phyloP scores from a whole-genome alignment of 2,797 vertebrate species.

The Furcifer pardalis region DNA sequence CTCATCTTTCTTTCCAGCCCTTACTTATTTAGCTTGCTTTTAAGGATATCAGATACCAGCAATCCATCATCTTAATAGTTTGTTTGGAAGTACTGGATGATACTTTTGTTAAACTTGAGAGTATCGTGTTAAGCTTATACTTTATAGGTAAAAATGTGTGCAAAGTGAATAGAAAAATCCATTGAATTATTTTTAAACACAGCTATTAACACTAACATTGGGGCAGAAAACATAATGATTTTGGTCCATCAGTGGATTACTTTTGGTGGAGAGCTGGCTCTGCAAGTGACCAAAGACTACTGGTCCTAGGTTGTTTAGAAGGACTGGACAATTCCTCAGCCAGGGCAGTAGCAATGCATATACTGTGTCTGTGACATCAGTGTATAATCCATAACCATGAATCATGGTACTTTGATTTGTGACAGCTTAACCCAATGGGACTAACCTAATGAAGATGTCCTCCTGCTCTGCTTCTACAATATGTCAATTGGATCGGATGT shows the following conservation, averaged over 20 bases:
- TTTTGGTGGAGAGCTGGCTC: neutral
- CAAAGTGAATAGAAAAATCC: neutral
- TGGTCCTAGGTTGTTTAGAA: no score
- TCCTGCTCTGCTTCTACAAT: neutral
- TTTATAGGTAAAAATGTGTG: slow-evolving; percentile 9
- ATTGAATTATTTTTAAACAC: slow-evolving; percentile 23
- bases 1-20: no score
- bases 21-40: no score
- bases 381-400: neutral
- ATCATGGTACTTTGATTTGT: neutral
- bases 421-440: neutral
- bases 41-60: no score
- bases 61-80: no score
- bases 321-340: neutral
- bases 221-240: neutral
- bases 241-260: neutral
- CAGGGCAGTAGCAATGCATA: neutral
- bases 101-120: slow-evolving; percentile 36
- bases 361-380: neutral
- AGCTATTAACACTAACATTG: neutral
- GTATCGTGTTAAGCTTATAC: neutral
- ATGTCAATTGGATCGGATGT: neutral
- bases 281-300: no score
- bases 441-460: neutral
- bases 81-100: no score